These are phyloP conservation scores for Nasonia giraulti DNA, from an alignment of 1,140 invertebrate genomes.

Conservation along the genomic window DNA sequence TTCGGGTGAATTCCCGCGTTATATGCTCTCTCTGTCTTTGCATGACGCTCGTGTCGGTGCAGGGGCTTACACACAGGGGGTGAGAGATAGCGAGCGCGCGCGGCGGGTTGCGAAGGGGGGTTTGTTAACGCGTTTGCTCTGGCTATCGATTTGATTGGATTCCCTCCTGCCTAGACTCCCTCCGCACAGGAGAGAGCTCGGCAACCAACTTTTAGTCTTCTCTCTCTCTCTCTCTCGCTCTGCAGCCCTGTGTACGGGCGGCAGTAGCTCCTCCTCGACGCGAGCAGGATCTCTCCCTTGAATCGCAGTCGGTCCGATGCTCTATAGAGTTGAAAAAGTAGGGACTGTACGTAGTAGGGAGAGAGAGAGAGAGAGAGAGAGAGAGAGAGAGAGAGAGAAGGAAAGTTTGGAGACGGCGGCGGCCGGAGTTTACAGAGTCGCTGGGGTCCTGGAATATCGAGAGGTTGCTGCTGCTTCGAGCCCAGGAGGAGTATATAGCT, in stretches of 20 bases:
- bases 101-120: neutral
- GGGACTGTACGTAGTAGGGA: neutral
- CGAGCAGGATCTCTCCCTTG: neutral
- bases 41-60: neutral
- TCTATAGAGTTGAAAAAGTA: neutral
- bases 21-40: neutral
- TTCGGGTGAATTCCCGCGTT: slow-evolving; percentile 26
- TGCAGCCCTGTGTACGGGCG: no score
- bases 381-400: neutral
- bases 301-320: neutral
- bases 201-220: slow-evolving; percentile 30
- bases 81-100: neutral
- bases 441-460: slow-evolving; percentile 36
- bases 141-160: slow-evolving; percentile 49
- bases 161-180: neutral
- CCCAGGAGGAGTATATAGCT: neutral
- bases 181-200: neutral
- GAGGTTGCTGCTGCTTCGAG: neutral
- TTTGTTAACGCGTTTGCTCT: slow-evolving; percentile 45
- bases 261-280: no score
- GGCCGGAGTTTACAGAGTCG: slow-evolving; percentile 7
- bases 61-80: neutral
- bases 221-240: neutral
- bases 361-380: no score
- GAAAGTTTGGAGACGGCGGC: slow-evolving; percentile 30